Evolutionary conservation across 1,140 invertebrate species (phyloP), one percentile per base, ranked within the genome.

Genomic region (Bombus waltoni): DNA sequence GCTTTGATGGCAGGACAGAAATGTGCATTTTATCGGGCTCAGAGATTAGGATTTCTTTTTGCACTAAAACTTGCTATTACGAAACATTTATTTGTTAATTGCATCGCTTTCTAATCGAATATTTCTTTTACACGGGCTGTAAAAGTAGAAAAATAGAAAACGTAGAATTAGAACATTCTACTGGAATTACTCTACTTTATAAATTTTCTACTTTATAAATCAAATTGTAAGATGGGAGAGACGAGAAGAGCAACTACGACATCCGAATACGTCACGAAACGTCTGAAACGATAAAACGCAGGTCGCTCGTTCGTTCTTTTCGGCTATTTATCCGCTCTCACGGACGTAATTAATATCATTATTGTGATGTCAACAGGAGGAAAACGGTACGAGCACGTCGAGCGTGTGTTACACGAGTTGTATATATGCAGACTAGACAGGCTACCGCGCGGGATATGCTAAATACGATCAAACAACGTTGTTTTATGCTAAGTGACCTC

Each of bases 341-440:
- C 76, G 57, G 71, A 80, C 74, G 89, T 91, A 91, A 91, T 91
- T 91, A 91, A 91, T 91, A 91, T 91, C 90, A 90, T 91, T 91
- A 91, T 90, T 91, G 87, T 91, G 84, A 91, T 90, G 90, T 91
- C 90, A 91, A 82, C 84, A 66, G 72, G 71, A 86, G 87, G 79
- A 76, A 66, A 88, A 87, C 44, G 74, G 78, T 87, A 80, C 74
- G 71, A 82, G 83, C 73, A 77, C 66, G 83, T 85, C 65, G 82
- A 81, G 47, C 78, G 87, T 87, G 76, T 86, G 85, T 90, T 88
- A 90, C 87, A 88, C 83, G 77, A 90, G 89, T 85, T 74, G 86
- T 83, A 88, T 87, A 84, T 87, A 82, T 81, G 70, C 78, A 40
- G 80, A 70, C 57, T 66, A 88, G 77, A 78, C 77, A 85, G 83